Evolutionary conservation across 2,797 vertebrate genomes (phyloP), one percentile per base, ranked within the genome.

Genomic region (Bradypus variegatus): DNA sequence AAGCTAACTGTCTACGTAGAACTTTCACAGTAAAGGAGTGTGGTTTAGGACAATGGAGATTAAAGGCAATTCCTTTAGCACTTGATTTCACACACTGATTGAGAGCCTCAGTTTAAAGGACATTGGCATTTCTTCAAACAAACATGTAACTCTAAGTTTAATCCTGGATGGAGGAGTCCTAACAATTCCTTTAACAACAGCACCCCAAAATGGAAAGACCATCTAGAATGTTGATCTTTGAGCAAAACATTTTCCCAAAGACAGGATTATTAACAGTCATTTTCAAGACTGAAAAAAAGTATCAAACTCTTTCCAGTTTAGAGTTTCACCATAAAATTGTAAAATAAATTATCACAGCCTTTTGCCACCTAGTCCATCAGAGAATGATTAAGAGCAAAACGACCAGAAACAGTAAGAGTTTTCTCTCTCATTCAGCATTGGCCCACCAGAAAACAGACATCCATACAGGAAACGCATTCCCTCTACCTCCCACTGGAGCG

Each of bases 221-320:
- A 82, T n/a, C 45, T 41, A 77, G n/a, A 91, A 90, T 9, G 21
- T 4, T 81, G 7, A 91, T 45, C 69, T 72, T 83, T 4, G 23
- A 69, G 5, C 33, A 92, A 88, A 86, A 88, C 45, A 27, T 38
- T 78, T 53, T 76, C 50, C 72, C 41, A 88, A 48, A 76, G 62
- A 89, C 9, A 69, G 11, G 4, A 65, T 91, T 89, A 82, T 38
- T 85, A 91, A 41, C 31, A 45, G 80, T 81, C 75, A 62, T 13
- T 80, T 70, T 64, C 23, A 84, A 48, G 23, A 45, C 25, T 86
- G 80, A 88, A 86, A 19, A 91, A 64, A 94, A 86, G 48, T 64
- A 90, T 38, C 73, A 77, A 86, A 89, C 36, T 89, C 62, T 91
- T 76, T 82, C 15, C 41, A n/a, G 25, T 88, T 91, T 50, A 65